Base-by-base conservation (phyloP, 1,140 invertebrate genomes). In the Gerris buenoi region DNA sequence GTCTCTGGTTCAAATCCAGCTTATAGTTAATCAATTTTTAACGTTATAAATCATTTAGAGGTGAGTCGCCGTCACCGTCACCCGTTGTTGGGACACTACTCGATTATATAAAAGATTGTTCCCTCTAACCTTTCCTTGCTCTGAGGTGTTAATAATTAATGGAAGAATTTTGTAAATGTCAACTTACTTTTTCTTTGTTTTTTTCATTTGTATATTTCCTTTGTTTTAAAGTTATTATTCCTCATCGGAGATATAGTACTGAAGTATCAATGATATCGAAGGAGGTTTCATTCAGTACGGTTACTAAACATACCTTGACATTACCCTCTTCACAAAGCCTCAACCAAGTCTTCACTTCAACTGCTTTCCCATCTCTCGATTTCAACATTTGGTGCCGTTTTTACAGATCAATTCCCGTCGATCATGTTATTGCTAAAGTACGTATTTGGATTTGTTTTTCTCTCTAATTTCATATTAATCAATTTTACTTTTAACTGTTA, bases 301-400 rank as follows among this genome's bases (percentile, higher is more conserved):
- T 65, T 1, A 56, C 29, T n/a, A 46, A n/a, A 2, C 64, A 65
- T 65, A 56, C 22, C 13, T 18, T 65, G 1, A 26, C 27, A n/a
- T n/a, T 65, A 56, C 22, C 22, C 5, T 46, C 27, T 56, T 46
- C 33, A 46, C 5, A 46, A 18, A 65, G 46, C 18, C 23, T 65
- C 1, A 65, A 27, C 0, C 29, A 26, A 26, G 64, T 29, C 23
- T 29, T 65, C 27, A 25, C 46, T 13, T 46, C 29, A 1, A 22
- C 57, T 25, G 27, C 29, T n/a, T n/a, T 28, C 22, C 25, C 22
- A 56, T 27, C 29, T 23, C 15, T 65, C 1, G 46, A n/a, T n/a
- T 65, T 65, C 25, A 56, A 26, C 26, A 18, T 65, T 56, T 65
- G 64, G 64, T 27, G 64, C 5, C 25, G 64, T 10, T 65, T 25